These are phyloP conservation scores for Heliconius melpomene DNA, from an alignment of 1,140 invertebrate species.

Conservation along the genomic window DNA sequence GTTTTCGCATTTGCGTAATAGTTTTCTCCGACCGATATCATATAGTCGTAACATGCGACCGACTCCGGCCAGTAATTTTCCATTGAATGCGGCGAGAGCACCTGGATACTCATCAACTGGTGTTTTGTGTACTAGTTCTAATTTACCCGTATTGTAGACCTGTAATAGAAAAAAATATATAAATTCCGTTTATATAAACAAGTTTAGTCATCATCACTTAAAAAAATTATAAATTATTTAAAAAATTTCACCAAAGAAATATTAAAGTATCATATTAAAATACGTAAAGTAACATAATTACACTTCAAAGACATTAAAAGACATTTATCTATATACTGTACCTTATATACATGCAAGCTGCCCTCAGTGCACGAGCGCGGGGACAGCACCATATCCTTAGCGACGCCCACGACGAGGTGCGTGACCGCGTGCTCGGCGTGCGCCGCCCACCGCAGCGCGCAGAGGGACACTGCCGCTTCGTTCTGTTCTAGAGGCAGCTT, in stretches of 20 bases:
- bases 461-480: conserved; percentile 93
- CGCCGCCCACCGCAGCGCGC: conserved; percentile 83
- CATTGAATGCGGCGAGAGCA: conserved; percentile 95
- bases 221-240: no score
- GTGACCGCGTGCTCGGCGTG: conserved; percentile 58
- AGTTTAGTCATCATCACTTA: no score
- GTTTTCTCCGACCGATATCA: conserved; percentile 96
- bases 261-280: no score
- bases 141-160: conserved; percentile 73
- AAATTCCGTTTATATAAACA: background rate
- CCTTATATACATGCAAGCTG: conserved; percentile 94
- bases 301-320: background rate
- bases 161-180: conserved; percentile 38
- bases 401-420: conserved; percentile 83
- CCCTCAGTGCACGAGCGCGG: conserved; percentile 91
- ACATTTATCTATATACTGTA: conserved; percentile 40
- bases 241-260: no score
- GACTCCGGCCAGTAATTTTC: conserved; percentile 94
- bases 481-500: conserved; percentile 95
- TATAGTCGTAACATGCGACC: conserved; percentile 96
- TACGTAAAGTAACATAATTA: no score
- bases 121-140: conserved; percentile 97
- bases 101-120: conserved; percentile 96
- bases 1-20: conserved; percentile 99
- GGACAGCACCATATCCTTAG: conserved; percentile 94